These are phyloP conservation scores for Heliconius ethilla DNA, from an alignment of 2,888 invertebrate genomes.

Conservation along the genomic window DNA sequence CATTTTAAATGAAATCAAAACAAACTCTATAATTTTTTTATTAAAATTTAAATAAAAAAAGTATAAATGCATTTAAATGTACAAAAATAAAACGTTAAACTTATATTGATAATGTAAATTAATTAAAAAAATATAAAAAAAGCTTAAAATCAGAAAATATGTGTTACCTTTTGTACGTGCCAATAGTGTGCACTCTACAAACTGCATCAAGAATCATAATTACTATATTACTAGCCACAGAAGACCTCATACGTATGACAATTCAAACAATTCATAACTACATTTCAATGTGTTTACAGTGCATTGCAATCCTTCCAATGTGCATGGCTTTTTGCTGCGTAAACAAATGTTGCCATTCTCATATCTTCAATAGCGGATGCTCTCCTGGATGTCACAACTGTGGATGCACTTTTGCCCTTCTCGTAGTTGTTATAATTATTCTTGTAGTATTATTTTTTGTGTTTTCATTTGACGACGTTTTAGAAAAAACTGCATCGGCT, in stretches of 20 bases:
- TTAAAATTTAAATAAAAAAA: conserved; percentile 4
- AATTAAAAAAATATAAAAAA: conserved; percentile 22
- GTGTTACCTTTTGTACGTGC: conserved; percentile 47
- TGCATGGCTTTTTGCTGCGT: conserved; percentile 48
- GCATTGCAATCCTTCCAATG: conserved; percentile 50
- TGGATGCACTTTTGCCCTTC: conserved; percentile 45
- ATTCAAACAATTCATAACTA: conserved; percentile 52
- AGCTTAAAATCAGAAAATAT: conserved; percentile 32
- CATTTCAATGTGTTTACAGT: conserved; percentile 49
- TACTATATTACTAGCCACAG: conserved; percentile 50
- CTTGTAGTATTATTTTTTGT: conserved; percentile 49
- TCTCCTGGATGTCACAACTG: conserved; percentile 38
- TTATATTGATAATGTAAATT: not conserved
- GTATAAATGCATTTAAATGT: conserved; percentile 7
- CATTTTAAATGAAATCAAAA: not conserved
- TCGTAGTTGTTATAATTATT: conserved; percentile 44
- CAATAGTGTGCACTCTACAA: conserved; percentile 53
- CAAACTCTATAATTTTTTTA: not conserved
- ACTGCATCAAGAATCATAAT: conserved; percentile 50
- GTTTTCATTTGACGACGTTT: conserved; percentile 50
- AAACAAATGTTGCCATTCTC: conserved; percentile 46
- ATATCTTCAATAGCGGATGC: conserved; percentile 37
- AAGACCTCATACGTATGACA: conserved; percentile 52
- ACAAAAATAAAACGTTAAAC: conserved; percentile 3
- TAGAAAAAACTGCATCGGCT: conserved; percentile 44